These are phyloP conservation scores for Papilio protenor DNA, from an alignment of 2,888 invertebrate genomes.

Conservation along the genomic window DNA sequence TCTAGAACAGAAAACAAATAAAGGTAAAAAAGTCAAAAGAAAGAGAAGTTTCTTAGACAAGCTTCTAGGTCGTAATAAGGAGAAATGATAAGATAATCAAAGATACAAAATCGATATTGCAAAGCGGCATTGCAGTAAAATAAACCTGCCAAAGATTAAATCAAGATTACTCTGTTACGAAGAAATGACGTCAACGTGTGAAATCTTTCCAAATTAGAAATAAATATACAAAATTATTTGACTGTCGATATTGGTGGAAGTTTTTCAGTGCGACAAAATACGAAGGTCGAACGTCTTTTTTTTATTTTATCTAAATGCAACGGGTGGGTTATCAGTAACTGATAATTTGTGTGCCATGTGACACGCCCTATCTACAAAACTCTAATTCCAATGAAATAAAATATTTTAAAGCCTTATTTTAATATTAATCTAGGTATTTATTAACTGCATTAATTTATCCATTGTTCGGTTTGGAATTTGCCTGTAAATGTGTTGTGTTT, in stretches of 20 bases:
- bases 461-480: conserved; percentile 39
- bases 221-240: conserved; percentile 47
- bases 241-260: conserved; percentile 59
- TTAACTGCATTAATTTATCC: conserved; percentile 36
- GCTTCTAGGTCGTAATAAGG: conserved; percentile 75
- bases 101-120: conserved; percentile 60
- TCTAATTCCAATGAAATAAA: conserved; percentile 50
- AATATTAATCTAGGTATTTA: conserved; percentile 42
- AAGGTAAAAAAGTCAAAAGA: conserved; percentile 74
- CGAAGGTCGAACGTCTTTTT: conserved; percentile 74
- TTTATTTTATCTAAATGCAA: conserved; percentile 77
- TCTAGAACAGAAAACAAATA: conserved; percentile 65
- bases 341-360: conserved; percentile 81
- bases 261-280: conserved; percentile 48
- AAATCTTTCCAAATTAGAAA: conserved; percentile 60
- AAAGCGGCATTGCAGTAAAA: conserved; percentile 60
- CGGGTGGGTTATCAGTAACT: conserved; percentile 77
- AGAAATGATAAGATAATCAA: conserved; percentile 56
- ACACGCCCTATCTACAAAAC: conserved; percentile 78
- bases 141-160: conserved; percentile 77
- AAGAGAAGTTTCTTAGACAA: conserved; percentile 81
- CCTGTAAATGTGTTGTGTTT: conserved; percentile 38
- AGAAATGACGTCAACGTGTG: conserved; percentile 68
- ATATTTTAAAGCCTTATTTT: conserved; percentile 42
- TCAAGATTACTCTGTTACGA: conserved; percentile 61